Evolutionary conservation across 2,113 vertebrate species (phyloP), one percentile per base, ranked within the genome.

Genomic region (Butorides virescens): DNA sequence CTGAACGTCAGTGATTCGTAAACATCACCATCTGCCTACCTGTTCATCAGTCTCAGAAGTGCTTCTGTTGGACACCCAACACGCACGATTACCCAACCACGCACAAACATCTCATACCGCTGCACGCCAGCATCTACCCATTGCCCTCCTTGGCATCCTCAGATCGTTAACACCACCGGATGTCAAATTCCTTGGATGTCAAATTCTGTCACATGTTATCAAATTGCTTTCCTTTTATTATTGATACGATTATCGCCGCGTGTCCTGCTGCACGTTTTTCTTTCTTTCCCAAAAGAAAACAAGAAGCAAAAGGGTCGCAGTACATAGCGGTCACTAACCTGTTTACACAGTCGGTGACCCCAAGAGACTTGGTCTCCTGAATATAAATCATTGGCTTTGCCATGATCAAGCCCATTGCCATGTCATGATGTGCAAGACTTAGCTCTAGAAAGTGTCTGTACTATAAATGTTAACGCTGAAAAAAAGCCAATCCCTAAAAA

Each of bases 211-310:
- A 15, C 10, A 12, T 0, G 16, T 8, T 49, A 30, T 4, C 79
- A 29, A 42, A 83, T 4, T 20, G 17, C 63, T 73, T 59, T 47
- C 30, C 16, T n/a, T 50, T 56, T 9, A 4, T 15, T 30, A 4
- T 16, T 34, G 46, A 72, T 4, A 7, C 0, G 2, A 75, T 37
- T 34, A 67, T 11, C 7, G 8, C 37, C 73, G 5, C 0, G 20
- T 25, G 36, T 59, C 62, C 74, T 27, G 27, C 44, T 63, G 44
- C 44, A 55, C 9, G 5, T 21, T 61, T 65, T 75, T 14, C 2
- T 4, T 27, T 30, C 47, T 50, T 53, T 5, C 34, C 58, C 73
- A 14, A 22, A 78, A 84, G 42, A 79, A 84, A 79, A 44, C 50
- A 68, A 83, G 67, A 49, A 37, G 17, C 36, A 68, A 34, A 44